Base-by-base conservation (phyloP, 2,797 vertebrate species). In the Lacerta bilineata region DNA sequence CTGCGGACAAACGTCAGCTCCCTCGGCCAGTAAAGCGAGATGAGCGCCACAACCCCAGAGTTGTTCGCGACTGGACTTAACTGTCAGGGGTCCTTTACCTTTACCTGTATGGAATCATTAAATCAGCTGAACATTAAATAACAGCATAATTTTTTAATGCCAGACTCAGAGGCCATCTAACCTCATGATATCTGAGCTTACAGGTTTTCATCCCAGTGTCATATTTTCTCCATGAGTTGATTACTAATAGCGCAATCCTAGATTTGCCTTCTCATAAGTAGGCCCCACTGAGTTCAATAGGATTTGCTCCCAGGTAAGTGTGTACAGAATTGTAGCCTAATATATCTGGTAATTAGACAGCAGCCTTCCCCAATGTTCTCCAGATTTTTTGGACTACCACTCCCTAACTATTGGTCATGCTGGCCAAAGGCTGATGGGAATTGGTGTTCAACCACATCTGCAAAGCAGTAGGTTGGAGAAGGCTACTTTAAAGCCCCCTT, bases 91-190 rank as follows among this genome's bases (percentile, higher is more conserved):
- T 50, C 50, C 50, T 50, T 50, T 50, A 50, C 50, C 50, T 50
- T 50, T 15, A 3, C 4, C 59, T 36, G 5, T 68, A 25, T 6
- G 18, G 6, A 85, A 85, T n/a, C n/a, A 33, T 9, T 20, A 80
- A 61, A 80, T 85, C 50, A 39, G 17, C 23, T 39, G 15, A 77
- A 36, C n/a, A 4, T 76, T 84, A 64, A 89, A 75, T 80, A 43
- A 55, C 17, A 79, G 36, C 75, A 72, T 25, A 84, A 74, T 3
- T 74, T 74, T 64, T 64, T 23, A 18, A 64, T 64, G 61, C 61
- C 61, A 64, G 33, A 41, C n/a, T 71, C 61, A 10, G 33, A 88
- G 29, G 36, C 33, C 36, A 43, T n/a, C 11, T 33, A 27, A 68
- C 46, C 68, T 23, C 23, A n/a, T 61, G 36, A 80, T 79, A 29